Conservation (phyloP, 2,888 invertebrate species). For the Polymixis lichenea region DNA sequence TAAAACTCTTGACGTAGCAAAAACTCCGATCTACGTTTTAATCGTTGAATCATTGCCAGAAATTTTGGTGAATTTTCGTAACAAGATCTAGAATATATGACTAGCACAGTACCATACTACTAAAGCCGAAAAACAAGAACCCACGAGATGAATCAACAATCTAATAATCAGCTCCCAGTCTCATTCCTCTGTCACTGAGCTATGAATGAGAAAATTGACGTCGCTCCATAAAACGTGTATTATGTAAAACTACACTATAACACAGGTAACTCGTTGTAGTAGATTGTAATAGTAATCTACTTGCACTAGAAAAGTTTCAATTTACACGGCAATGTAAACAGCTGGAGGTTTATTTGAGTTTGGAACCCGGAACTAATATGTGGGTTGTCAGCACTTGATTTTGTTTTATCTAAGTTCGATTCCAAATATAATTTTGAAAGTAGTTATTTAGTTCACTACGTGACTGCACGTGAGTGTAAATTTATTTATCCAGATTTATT, state of each 20-base stretch:
- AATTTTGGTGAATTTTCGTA: background rate
- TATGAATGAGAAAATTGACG: constrained; percentile 45
- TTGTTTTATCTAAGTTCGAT: background rate
- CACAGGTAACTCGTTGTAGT: constrained; percentile 49
- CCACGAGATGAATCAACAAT: constrained; percentile 27
- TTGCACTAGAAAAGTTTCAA: constrained; percentile 33
- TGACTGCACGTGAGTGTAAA: too few species aligned
- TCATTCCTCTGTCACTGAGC: constrained; percentile 28
- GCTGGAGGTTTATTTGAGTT: constrained; percentile 26
- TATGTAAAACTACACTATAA: constrained; percentile 47
- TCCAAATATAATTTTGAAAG: background rate
- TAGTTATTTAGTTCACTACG: background rate
- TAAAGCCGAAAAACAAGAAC: constrained; percentile 23
- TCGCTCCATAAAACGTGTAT: constrained; percentile 15
- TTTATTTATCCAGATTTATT: too few species aligned
- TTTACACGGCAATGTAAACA: constrained; percentile 47
- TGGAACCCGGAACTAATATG: constrained; percentile 2
- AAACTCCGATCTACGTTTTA: background rate
- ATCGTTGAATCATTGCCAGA: background rate
- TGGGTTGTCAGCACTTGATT: background rate
- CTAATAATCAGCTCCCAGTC: background rate
- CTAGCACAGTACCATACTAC: background rate
- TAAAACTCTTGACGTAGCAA: background rate
- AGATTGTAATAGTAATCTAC: constrained; percentile 47
- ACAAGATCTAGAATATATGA: constrained; percentile 7